Base-by-base conservation (phyloP, 2,888 invertebrate genomes). In the Leptopterna dolabrata region DNA sequence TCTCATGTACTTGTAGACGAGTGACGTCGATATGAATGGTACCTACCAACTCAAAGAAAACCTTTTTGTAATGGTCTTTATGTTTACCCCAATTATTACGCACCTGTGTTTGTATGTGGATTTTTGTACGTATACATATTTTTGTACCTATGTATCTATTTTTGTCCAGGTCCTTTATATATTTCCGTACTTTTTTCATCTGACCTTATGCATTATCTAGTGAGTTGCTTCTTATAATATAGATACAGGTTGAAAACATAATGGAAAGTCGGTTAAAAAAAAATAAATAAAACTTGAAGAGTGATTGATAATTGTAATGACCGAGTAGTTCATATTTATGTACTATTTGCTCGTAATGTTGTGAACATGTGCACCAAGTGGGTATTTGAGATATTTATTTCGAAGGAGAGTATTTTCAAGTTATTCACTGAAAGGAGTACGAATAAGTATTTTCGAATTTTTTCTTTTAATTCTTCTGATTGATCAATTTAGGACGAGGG, bases 401-500 rank as follows among this genome's bases (percentile, higher is more conserved):
- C 63, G 13, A 27, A 36, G 36, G 24, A 63, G 24, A 13, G 63
- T 63, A 27, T 63, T 4, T n/a, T 63, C 63, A 63, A 63, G 7
- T 63, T 63, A 16, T 24, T 63, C 63, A 11, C 3, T 27, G 24
- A 24, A 27, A 63, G 19, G 63, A 63, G 9, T 63, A 3, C 63
- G 27, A 24, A 24, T 19, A 19, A 63, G 63, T 27, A 63, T 63
- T 27, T 63, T 63, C 24, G 63, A 63, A 63, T 19, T 63, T 63
- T 63, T 24, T 24, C 45, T 19, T 45, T 27, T 78, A 45, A 78
- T 43, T 78, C 63, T 85, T 45, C 41, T 85, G 71, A 43, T 83
- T 83, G 81, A 30, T 36, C 83, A 43, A 85, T 85, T 71, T 76
- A 85, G 85, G 85, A 85, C 71, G 85, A 85, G 55, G 85, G 85